Evolutionary conservation across 92 coral and sea anemone species (phyloP).

Genomic region (Porites evermanni): DNA sequence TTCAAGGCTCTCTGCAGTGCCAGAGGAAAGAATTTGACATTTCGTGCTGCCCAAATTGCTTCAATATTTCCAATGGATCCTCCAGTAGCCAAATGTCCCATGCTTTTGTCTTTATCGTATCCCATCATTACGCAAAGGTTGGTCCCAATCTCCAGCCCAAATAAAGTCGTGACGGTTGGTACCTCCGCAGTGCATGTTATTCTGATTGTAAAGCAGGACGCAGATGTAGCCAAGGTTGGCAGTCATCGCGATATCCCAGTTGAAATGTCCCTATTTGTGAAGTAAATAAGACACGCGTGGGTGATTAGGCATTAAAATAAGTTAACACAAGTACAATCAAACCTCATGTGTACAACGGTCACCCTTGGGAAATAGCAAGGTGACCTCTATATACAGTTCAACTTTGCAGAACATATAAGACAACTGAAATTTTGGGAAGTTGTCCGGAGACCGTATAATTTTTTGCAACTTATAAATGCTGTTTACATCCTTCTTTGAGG

Average conservation of each 20-base stretch:
- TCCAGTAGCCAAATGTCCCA: constrained; percentile 81
- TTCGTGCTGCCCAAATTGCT: constrained; percentile 90
- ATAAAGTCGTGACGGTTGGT: constrained; percentile 75
- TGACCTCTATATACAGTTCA: too few species aligned
- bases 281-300: neutral
- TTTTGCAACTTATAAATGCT: too few species aligned
- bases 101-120: constrained; percentile 66
- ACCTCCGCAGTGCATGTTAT: constrained; percentile 82
- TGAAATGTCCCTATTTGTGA: constrained; percentile 78
- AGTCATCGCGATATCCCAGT: constrained; percentile 88
- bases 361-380: too few species aligned
- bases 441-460: too few species aligned
- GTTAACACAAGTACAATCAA: too few species aligned
- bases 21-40: constrained; percentile 82
- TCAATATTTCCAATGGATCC: constrained; percentile 91
- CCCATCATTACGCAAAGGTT: constrained; percentile 89
- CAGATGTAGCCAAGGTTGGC: constrained; percentile 84
- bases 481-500: too few species aligned
- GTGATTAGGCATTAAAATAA: too few species aligned
- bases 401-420: too few species aligned
- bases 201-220: constrained; percentile 81
- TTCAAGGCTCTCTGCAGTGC: constrained; percentile 76
- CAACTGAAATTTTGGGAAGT: too few species aligned
- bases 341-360: too few species aligned
- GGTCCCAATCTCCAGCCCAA: constrained; percentile 73